Evolutionary conservation across 2,797 vertebrate genomes (phyloP).

Genomic region (Leucoraja ocellata): DNA sequence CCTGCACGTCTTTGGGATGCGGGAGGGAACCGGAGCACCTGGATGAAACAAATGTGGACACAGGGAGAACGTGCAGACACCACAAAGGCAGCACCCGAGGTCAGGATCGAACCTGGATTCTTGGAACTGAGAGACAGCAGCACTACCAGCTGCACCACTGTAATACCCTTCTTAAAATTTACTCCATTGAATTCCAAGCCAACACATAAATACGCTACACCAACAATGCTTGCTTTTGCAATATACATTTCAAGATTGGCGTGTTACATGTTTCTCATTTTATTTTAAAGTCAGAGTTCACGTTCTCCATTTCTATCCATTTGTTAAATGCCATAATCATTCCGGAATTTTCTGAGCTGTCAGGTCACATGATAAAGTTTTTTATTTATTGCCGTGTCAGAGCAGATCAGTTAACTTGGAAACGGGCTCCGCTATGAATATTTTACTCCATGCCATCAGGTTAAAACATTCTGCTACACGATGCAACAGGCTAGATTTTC

Average conservation of each 20-base stretch:
- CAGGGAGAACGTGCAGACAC: too few relatives aligned
- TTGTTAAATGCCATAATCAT: conserved; percentile 1
- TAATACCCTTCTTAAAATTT: background rate
- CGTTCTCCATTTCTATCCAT: background rate
- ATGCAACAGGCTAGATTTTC: background rate
- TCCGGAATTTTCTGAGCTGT: background rate
- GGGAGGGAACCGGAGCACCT: too few relatives aligned
- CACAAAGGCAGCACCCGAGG: too few relatives aligned
- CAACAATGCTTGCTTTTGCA: background rate
- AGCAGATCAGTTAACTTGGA: background rate
- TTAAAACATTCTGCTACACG: background rate
- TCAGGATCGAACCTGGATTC: too few relatives aligned
- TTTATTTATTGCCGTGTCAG: background rate
- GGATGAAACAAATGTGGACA: too few relatives aligned
- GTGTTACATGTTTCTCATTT: background rate
- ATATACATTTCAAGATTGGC: background rate
- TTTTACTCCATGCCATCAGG: background rate
- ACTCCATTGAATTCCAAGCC: background rate
- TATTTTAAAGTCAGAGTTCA: background rate
- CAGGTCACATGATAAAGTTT: background rate
- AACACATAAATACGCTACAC: background rate
- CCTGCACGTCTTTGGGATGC: too few relatives aligned
- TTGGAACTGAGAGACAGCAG: too few relatives aligned
- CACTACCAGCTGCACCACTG: too few relatives aligned
- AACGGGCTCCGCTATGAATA: background rate